Conservation (phyloP, 2,113 vertebrate species). For the Greenwoodochromis staneri region DNA sequence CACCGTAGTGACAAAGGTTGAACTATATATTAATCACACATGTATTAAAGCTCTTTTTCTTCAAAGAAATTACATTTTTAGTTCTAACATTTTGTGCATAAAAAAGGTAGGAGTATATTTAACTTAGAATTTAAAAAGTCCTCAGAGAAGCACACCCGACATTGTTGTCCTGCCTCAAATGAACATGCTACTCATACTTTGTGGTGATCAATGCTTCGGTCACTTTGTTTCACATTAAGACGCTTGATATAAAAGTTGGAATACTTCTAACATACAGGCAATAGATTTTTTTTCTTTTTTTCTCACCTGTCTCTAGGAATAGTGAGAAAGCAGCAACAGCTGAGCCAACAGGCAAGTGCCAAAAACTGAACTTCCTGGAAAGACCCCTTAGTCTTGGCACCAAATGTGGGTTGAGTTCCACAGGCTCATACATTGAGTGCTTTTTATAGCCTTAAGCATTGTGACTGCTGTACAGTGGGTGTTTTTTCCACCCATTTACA, state of each 20-base stretch:
- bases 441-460: neutral
- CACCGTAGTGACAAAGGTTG: neutral
- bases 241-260: neutral
- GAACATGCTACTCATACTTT: neutral
- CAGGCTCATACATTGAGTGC: neutral
- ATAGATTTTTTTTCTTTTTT: neutral
- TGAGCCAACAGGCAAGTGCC: neutral
- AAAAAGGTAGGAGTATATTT: neutral
- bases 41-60: slow-evolving; percentile 24
- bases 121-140: neutral
- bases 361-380: neutral
- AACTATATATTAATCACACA: slow-evolving; percentile 5
- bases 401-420: neutral
- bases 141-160: neutral
- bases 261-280: neutral
- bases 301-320: neutral
- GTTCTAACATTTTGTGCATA: neutral
- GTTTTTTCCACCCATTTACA: neutral
- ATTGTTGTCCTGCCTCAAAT: neutral
- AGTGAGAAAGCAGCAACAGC: neutral
- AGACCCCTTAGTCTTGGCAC: neutral
- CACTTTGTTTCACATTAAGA: neutral
- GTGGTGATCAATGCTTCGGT: neutral
- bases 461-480: neutral
- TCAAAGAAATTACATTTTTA: neutral